phyloP scores from a whole-genome alignment of 2,888 invertebrate genomes.

The Homarus gammarus region DNA sequence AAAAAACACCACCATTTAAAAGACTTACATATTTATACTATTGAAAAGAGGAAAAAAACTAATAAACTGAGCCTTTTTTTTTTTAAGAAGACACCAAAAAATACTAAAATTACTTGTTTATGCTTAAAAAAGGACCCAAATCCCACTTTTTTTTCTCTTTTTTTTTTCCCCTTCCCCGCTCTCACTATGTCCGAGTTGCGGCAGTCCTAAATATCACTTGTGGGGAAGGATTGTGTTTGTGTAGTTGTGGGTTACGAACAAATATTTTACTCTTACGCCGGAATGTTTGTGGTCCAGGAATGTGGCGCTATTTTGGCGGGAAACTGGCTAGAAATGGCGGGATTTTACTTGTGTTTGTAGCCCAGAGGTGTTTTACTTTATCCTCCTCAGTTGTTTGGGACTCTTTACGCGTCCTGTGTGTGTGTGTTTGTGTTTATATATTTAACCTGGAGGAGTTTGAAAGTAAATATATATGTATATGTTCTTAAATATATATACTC shows the following conservation, averaged over 20 bases:
- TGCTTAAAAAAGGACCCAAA: too few species aligned
- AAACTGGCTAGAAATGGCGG: neutral
- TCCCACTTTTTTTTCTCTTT: neutral
- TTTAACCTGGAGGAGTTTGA: too few species aligned
- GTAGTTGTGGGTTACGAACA: neutral
- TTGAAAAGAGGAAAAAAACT: too few species aligned
- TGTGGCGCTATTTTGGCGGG: neutral
- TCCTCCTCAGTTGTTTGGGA: neutral
- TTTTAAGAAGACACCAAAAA: too few species aligned
- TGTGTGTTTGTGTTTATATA: neutral
- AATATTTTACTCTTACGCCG: neutral
- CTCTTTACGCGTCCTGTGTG: neutral
- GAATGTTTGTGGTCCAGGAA: neutral
- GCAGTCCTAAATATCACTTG: neutral
- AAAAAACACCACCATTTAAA: too few species aligned
- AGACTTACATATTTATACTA: too few species aligned
- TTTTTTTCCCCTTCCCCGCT: neutral
- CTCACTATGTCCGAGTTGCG: neutral
- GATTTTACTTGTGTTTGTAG: neutral
- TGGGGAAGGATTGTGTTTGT: neutral
- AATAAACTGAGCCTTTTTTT: too few species aligned
- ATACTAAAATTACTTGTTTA: too few species aligned
- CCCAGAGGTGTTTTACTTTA: neutral
- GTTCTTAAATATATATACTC: slow-evolving; percentile 6
- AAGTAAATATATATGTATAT: slow-evolving; percentile 14